phyloP scores from a whole-genome alignment of 1,140 invertebrate species.

The Drosophila ironensis region DNA sequence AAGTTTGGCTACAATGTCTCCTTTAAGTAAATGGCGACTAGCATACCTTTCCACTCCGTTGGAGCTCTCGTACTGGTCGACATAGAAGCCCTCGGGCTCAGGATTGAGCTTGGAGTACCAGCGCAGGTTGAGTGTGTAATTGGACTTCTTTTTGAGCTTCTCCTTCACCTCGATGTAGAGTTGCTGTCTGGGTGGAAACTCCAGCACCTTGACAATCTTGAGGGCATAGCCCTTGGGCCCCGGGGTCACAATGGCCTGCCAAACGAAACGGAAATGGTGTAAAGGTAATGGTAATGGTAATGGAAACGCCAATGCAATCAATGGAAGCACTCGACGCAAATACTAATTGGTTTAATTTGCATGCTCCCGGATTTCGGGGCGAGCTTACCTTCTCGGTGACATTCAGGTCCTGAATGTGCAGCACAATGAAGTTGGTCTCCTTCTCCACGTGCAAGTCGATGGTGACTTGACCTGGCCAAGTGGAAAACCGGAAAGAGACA shows the following conservation, averaged over 20 bases:
- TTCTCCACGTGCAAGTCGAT: constrained; percentile 92
- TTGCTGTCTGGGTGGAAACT: constrained; percentile 92
- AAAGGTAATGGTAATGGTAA: background rate
- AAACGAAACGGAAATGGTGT: constrained; percentile 60
- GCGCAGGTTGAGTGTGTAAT: constrained; percentile 92
- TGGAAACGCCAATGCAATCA: constrained; percentile 33
- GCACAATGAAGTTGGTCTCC: constrained; percentile 93
- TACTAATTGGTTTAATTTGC: constrained; percentile 43
- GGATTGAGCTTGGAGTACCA: constrained; percentile 91
- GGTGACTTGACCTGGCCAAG: constrained; percentile 88
- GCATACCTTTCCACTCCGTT: constrained; percentile 93
- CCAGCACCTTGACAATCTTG: constrained; percentile 88
- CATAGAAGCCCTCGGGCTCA: constrained; percentile 95
- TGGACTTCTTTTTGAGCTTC: constrained; percentile 89
- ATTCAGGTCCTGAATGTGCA: constrained; percentile 95
- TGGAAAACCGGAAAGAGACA: constrained; percentile 23
- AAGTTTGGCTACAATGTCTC: background rate
- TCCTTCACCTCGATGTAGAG: constrained; percentile 92
- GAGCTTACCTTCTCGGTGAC: constrained; percentile 89
- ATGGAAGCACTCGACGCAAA: constrained; percentile 24
- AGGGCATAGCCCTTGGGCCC: constrained; percentile 88
- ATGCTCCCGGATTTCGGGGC: background rate
- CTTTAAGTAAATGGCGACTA: constrained; percentile 41
- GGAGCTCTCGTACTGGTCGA: constrained; percentile 91
- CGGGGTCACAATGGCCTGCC: constrained; percentile 85